Percentiles rank a stretch among this genome's conserved stretches.
These are phyloP conservation scores for Vulpes vulpes DNA, from an alignment of 2,113 vertebrate genomes.

Conservation along the genomic window DNA sequence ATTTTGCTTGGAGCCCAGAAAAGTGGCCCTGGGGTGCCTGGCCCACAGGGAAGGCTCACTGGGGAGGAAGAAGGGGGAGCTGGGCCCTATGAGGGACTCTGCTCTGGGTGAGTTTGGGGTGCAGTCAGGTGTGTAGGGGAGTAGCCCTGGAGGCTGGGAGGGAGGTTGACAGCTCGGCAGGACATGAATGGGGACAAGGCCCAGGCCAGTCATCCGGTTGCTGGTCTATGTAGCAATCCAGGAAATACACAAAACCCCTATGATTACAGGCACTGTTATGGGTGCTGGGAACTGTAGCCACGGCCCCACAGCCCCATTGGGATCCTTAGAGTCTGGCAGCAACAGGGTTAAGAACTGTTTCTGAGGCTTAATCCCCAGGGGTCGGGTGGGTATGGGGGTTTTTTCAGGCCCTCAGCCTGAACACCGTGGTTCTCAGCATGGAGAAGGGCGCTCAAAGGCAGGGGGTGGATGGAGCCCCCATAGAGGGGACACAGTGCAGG, in stretches of 20 bases:
- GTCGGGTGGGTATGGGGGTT: fast-evolving
- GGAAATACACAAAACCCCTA: neutral
- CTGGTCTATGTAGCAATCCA: neutral
- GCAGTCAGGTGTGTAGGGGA: too few species aligned
- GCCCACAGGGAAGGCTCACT: neutral
- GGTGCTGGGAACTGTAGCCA: fast-evolving
- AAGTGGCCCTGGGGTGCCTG: neutral
- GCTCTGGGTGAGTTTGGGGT: neutral
- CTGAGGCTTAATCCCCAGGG: neutral
- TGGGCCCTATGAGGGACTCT: neutral
- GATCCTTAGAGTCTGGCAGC: neutral
- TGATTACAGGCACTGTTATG: fast-evolving
- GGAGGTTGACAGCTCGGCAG: neutral
- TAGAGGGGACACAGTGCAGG: neutral
- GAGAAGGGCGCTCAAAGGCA: neutral
- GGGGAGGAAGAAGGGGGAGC: too few species aligned
- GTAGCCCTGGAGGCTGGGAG: neutral
- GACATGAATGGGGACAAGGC: too few species aligned
- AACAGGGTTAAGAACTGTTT: neutral
- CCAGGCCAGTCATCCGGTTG: too few species aligned
- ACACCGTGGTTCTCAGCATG: neutral
- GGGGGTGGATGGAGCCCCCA: too few species aligned
- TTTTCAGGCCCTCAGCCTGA: neutral
- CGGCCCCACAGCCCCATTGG: neutral
- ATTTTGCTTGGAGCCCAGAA: neutral